phyloP scores from a whole-genome alignment of 37 sponge, comb jelly and placozoan species.

The Beroe ovata region DNA sequence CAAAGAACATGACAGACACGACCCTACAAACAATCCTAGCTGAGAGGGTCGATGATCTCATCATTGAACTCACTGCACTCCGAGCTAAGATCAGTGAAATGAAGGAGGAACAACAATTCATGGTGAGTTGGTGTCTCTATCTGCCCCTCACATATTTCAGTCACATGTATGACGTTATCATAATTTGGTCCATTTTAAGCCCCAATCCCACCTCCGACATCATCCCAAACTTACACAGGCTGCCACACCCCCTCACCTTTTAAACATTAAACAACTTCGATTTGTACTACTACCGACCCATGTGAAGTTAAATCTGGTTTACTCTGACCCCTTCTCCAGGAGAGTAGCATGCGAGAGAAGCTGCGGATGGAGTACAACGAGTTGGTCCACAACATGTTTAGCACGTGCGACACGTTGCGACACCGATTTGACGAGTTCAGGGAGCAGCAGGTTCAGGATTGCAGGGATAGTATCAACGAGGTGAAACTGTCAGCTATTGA shows the following conservation, averaged over 20 bases:
- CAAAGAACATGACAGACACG: constrained; percentile 37
- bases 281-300: too few relatives aligned
- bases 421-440: constrained; percentile 65
- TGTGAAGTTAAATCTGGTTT: too few relatives aligned
- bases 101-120: constrained; percentile 26
- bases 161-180: too few relatives aligned
- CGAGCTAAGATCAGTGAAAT: constrained; percentile 55
- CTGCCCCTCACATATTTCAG: too few relatives aligned
- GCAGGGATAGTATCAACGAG: constrained; percentile 27
- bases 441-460: constrained; percentile 51
- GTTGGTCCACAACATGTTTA: constrained; percentile 66
- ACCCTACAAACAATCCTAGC: constrained; percentile 35
- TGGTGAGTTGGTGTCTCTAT: constrained; percentile 50
- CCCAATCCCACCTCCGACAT: too few relatives aligned
- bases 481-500: constrained; percentile 62
- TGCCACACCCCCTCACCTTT: too few relatives aligned
- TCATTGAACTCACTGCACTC: constrained; percentile 67
- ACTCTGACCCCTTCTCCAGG: neutral
- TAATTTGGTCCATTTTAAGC: too few relatives aligned
- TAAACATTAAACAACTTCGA: too few relatives aligned
- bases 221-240: too few relatives aligned
- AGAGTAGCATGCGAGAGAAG: constrained; percentile 44
- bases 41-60: constrained; percentile 39
- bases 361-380: constrained; percentile 45
- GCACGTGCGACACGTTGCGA: constrained; percentile 45